Base-by-base conservation (phyloP, 2,797 vertebrate genomes). In the Balearica regulorum region DNA sequence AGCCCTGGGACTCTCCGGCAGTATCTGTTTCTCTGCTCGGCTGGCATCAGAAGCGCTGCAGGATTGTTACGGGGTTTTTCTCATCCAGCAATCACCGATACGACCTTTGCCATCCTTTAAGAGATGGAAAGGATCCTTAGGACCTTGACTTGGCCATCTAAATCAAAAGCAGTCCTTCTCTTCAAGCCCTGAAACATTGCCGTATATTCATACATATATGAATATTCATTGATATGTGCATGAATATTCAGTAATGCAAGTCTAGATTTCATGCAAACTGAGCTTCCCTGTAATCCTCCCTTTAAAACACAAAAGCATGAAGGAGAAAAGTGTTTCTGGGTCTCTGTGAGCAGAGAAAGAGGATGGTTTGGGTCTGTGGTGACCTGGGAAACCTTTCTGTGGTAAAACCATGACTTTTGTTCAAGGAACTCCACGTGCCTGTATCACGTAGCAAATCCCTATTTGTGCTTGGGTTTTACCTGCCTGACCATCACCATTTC, bases 201-300 rank as follows among this genome's bases (percentile, higher is more conserved):
- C 85, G 33, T 69, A 8, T 46, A 43, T 24, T 62, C 62, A 84
- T 41, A 62, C 39, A 31, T 57, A 13, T 17, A 70, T 41, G 83
- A 90, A 93, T 82, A 90, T 82, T 86, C 73, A 76, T 83, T 26
- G 46, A 4, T 21, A 15, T 43, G 29, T 4, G 3, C 18, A 66
- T 87, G 90, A 93, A 92, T 90, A 93, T 89, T 89, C 76, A 82
- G 31, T 15, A 76, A 68, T 3, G 15, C 29, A 49, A 77, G 86
- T 94, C 94, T 84, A 44, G 80, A 26, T 90, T 91, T 90, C 88
- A 90, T 84, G 88, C 92, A 95, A 93, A 95, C 41, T 68, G 71
- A 92, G 66, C 44, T 87, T 89, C 72, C 17, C 78, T 73, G 13
- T n/a, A 87, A 71, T 21, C 48, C 10, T 83, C 19, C 61, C 70